These are phyloP conservation scores for Anser cygnoides DNA, from an alignment of 2,113 vertebrate species.

Conservation along the genomic window DNA sequence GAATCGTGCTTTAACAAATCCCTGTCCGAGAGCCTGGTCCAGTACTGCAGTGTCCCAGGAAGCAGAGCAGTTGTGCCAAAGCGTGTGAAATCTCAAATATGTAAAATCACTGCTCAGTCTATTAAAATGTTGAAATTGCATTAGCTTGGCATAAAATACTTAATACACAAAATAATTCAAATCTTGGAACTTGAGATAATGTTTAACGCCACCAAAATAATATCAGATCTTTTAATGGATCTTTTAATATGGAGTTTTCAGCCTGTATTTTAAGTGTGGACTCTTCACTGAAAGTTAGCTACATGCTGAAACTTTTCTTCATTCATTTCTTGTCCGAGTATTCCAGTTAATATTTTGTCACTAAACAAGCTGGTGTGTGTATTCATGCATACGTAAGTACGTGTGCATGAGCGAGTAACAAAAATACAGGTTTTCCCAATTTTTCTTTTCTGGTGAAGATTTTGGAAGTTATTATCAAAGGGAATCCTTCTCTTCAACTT, in stretches of 20 bases:
- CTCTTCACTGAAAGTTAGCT: neutral
- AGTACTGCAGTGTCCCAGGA: neutral
- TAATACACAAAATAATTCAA: rapidly evolving
- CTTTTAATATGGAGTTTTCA: neutral
- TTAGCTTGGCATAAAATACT: neutral
- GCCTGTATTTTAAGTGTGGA: neutral
- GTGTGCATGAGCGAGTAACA: neutral
- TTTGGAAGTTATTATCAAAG: constrained; percentile 8
- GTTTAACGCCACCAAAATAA: neutral
- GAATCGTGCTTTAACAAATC: constrained; percentile 32
- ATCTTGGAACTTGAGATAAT: neutral
- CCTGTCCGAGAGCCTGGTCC: neutral
- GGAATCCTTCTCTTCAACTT: constrained; percentile 35
- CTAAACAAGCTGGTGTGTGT: neutral
- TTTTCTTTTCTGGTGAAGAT: neutral
- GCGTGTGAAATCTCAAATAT: neutral
- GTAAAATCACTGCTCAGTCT: neutral
- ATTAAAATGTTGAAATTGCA: neutral
- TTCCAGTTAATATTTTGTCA: neutral
- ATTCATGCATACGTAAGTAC: neutral
- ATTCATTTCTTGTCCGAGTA: neutral
- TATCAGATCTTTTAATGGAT: neutral
- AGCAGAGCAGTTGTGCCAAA: neutral
- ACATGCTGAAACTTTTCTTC: neutral
- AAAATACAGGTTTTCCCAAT: neutral